phyloP scores from a whole-genome alignment of 2,888 invertebrate species.

The Leptopilina drosophilae region DNA sequence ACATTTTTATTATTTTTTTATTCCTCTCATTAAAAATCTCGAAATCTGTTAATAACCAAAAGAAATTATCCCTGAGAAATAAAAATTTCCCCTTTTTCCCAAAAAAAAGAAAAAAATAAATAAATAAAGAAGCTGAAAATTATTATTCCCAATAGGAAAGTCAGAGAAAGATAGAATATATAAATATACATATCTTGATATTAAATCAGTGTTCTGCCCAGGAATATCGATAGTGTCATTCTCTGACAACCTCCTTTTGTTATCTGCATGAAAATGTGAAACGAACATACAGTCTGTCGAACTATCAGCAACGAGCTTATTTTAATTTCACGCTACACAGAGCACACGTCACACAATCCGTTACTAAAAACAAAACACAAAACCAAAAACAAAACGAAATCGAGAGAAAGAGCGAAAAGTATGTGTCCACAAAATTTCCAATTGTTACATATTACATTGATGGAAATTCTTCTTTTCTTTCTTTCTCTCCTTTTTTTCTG shows the following conservation, averaged over 20 bases:
- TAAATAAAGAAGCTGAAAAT: too few species aligned
- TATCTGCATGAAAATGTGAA: constrained; percentile 21
- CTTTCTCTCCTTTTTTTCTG: too few species aligned
- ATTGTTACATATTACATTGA: background rate
- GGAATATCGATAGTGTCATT: background rate
- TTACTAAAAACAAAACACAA: background rate
- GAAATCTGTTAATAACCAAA: too few species aligned
- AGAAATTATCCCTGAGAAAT: background rate
- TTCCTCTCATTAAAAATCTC: too few species aligned
- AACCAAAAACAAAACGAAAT: background rate
- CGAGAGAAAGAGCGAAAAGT: background rate
- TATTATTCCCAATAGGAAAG: background rate
- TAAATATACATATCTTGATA: background rate
- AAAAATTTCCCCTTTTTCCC: background rate
- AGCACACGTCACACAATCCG: constrained; percentile 13
- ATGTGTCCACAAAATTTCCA: background rate
- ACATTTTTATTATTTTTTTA: too few species aligned
- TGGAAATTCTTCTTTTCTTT: too few species aligned
- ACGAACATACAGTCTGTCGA: constrained; percentile 6
- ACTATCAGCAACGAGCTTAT: constrained; percentile 10
- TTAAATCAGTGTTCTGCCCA: background rate
- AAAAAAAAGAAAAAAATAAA: too few species aligned
- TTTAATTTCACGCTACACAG: constrained; percentile 34
- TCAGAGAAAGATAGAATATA: background rate
- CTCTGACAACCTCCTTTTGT: constrained; percentile 12